Conservation (phyloP, 2,113 vertebrate genomes). For the Lagopus muta region DNA sequence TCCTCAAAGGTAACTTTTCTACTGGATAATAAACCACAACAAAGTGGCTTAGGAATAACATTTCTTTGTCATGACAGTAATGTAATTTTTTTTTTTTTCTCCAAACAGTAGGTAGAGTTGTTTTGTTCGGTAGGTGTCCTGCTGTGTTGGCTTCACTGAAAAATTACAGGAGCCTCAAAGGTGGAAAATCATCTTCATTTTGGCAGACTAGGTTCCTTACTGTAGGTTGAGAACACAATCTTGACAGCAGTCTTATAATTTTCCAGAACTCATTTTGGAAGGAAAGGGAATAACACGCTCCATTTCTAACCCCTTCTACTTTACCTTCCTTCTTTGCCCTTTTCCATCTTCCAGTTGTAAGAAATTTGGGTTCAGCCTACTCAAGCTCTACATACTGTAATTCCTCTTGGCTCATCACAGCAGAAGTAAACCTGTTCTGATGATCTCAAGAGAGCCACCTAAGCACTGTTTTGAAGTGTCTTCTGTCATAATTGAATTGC, state of each 20-base stretch:
- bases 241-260: constrained; percentile 1
- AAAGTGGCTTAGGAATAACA: not conserved
- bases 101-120: not conserved
- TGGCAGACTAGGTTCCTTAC: not conserved
- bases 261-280: constrained; percentile 4
- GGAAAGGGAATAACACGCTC: not conserved
- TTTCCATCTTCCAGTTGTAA: not conserved
- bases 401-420: not conserved
- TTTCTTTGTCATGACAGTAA: not conserved
- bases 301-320: not conserved
- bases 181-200: not conserved
- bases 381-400: not conserved
- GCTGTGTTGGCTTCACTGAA: not conserved
- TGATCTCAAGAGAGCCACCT: not conserved
- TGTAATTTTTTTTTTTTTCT: not conserved
- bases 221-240: not conserved
- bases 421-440: not conserved
- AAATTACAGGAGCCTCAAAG: not conserved
- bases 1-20: not conserved
- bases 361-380: not conserved
- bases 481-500: not conserved
- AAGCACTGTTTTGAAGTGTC: not conserved
- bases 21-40: not conserved
- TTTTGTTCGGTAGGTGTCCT: not conserved
- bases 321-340: constrained; percentile 10